Base-by-base conservation (phyloP, 2,113 vertebrate species). In the Pseudorectes ferrugineus region DNA sequence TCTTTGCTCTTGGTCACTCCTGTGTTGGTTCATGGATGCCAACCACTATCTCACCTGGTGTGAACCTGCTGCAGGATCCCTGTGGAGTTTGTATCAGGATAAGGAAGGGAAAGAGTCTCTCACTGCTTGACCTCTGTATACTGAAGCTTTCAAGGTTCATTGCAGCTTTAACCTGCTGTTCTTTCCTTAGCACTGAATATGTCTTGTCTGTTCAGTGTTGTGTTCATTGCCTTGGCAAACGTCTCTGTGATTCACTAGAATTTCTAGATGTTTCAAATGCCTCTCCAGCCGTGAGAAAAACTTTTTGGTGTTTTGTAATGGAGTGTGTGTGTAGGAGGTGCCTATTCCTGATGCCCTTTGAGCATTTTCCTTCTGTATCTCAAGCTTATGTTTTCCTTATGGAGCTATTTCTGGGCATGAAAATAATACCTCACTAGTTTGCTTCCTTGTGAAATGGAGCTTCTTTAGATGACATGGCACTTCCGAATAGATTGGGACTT, bases 241-340 rank as follows among this genome's bases (percentile, higher is more conserved):
- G 6, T 75, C 78, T 74, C 40, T 65, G 82, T 92, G 88, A 92
- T 88, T 92, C 93, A 76, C 52, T 77, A 20, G 88, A 23, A 67
- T 88, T 96, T 96, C 85, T 92, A 63, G 93, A 71, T 90, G 82
- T 73, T 95, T 95, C 92, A 94, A 52, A 71, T 90, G 61, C 76
- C 42, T 67, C 48, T 74, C 57, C 52, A 68, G 45, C 79, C 55
- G 46, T 0, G 2, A 24, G 46, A 45, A 46, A 22, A 35, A 4
- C 22, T 31, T 42, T 62, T 26, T 54, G 49, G 49, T 76, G 57
- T 78, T 95, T 85, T 20, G 4, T 94, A 91, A 91, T 38, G 6
- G 35, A 83, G 51, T 6, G 43, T 92, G 94, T 96, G 63, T 0
- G 25, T 90, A 67, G 95, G 86, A 71, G 82, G 75, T 80, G 80